A percentile compares a stretch with the other conserved stretches of the same genome.
phyloP scores from a whole-genome alignment of 2,113 vertebrate species.

The Epinephelus fuscoguttatus region DNA sequence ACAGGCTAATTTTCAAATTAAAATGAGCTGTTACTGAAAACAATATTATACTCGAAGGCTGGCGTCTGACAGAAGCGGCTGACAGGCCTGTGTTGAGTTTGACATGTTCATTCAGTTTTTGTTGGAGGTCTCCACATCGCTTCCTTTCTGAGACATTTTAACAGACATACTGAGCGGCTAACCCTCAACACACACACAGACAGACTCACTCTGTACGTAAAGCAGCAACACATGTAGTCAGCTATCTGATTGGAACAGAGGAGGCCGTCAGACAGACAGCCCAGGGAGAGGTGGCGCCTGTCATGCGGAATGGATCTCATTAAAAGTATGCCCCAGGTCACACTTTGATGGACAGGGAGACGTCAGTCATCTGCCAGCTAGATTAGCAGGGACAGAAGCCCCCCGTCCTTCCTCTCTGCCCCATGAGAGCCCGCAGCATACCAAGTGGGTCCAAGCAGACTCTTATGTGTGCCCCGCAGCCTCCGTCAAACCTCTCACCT shows the following conservation, averaged over 20 bases:
- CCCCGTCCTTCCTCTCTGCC: constrained; percentile 59
- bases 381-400: constrained; percentile 77
- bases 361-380: constrained; percentile 82
- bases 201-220: constrained; percentile 44
- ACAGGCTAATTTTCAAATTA: constrained; percentile 54
- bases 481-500: constrained; percentile 63
- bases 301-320: constrained; percentile 85
- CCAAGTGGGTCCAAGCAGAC: constrained; percentile 66
- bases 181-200: constrained; percentile 9
- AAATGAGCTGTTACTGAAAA: constrained; percentile 58
- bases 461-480: constrained; percentile 49
- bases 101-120: constrained; percentile 60
- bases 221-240: constrained; percentile 77
- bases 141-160: constrained; percentile 44
- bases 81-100: constrained; percentile 58
- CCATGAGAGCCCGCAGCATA: constrained; percentile 73
- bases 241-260: constrained; percentile 67
- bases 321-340: constrained; percentile 86
- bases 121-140: constrained; percentile 31
- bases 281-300: constrained; percentile 80
- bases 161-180: constrained; percentile 16
- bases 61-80: constrained; percentile 29
- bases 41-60: constrained; percentile 22
- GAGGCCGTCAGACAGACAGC: constrained; percentile 74
- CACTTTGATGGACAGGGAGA: constrained; percentile 84